Conservation (phyloP, 2,113 vertebrate genomes). For the Camarhynchus parvulus region DNA sequence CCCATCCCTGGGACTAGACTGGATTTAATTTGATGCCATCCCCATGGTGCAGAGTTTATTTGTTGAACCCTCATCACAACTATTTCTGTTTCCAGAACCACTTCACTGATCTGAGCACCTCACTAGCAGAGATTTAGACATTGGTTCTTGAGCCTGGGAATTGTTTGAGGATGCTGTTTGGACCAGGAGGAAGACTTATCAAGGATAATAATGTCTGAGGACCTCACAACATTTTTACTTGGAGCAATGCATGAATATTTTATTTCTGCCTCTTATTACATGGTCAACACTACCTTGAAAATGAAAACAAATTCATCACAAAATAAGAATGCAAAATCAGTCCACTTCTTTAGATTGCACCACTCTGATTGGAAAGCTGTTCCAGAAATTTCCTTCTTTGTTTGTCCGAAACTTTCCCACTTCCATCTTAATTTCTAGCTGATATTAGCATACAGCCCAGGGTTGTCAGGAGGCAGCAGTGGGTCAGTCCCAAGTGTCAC, state of each 20-base stretch:
- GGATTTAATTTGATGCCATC: background rate
- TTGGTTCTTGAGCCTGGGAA: background rate
- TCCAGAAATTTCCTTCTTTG: background rate
- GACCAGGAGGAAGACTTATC: background rate
- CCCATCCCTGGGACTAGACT: no score
- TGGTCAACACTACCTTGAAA: background rate
- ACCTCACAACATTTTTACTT: background rate
- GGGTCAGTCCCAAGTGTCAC: background rate
- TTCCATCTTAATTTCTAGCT: background rate
- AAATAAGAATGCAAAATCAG: background rate
- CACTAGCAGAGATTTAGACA: background rate
- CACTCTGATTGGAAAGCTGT: background rate
- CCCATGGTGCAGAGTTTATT: background rate
- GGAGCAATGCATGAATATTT: fast-evolving
- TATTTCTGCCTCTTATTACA: background rate
- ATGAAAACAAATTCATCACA: background rate
- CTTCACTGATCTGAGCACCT: background rate
- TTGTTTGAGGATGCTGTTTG: background rate
- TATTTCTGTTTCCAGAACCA: background rate
- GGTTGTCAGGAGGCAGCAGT: background rate
- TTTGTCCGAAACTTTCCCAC: background rate
- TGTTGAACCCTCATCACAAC: background rate
- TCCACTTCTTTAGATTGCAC: background rate
- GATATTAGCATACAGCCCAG: background rate
- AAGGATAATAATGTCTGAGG: background rate